phyloP scores from a whole-genome alignment of 2,797 vertebrate genomes.

The Apodemus agrarius region DNA sequence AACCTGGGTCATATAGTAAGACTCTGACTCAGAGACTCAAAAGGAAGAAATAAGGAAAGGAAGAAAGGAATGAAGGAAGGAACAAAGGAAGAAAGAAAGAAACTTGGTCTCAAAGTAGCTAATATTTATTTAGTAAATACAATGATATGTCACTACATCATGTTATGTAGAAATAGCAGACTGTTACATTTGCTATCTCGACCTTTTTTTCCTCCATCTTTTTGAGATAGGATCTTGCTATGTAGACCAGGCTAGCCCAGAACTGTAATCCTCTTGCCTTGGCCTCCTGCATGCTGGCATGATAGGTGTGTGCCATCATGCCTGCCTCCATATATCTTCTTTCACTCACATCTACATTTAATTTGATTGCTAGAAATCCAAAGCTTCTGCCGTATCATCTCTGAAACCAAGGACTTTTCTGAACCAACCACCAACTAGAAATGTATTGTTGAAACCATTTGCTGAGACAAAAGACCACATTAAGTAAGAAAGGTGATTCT shows the following conservation, averaged over 20 bases:
- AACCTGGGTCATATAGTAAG: background rate
- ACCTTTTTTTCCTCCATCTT: background rate
- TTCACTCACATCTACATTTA: slow-evolving; percentile 2
- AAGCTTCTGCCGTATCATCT: background rate
- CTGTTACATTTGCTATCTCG: background rate
- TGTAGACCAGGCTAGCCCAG: background rate
- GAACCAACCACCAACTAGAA: background rate
- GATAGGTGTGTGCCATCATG: background rate
- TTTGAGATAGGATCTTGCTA: background rate
- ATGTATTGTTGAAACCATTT: slow-evolving; percentile 59
- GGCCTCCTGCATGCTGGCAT: background rate
- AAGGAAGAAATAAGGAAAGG: background rate
- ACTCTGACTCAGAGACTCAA: background rate
- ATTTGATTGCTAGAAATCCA: slow-evolving; percentile 50
- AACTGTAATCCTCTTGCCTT: background rate
- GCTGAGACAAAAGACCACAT: slow-evolving; percentile 11
- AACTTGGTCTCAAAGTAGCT: background rate
- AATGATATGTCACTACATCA: background rate
- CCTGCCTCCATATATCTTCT: background rate
- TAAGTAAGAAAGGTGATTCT: background rate
- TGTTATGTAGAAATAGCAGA: background rate
- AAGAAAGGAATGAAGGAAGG: too few species aligned
- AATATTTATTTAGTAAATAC: background rate
- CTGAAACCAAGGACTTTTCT: background rate
- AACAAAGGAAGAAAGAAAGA: background rate